These are phyloP conservation scores for Carabus problematicus DNA, from an alignment of 2,888 invertebrate species.

Conservation along the genomic window DNA sequence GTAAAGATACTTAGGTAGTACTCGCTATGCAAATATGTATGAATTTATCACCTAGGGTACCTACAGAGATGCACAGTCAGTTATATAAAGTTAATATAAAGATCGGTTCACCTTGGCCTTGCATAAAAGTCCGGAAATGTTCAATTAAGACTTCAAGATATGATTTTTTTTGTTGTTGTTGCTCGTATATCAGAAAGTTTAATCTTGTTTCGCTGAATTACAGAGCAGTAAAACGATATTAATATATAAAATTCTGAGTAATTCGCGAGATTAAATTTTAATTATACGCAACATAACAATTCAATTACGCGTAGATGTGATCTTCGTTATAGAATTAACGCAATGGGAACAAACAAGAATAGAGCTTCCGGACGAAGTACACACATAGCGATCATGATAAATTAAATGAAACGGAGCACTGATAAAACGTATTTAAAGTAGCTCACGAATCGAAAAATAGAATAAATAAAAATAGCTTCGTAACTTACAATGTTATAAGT, in stretches of 20 bases:
- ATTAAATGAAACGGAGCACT: slow-evolving; percentile 4
- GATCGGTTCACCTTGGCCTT: not conserved
- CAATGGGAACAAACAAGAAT: not conserved
- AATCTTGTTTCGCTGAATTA: slow-evolving; percentile 33
- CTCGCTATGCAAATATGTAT: slow-evolving; percentile 30
- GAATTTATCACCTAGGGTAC: slow-evolving; percentile 12
- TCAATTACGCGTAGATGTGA: slow-evolving; percentile 1
- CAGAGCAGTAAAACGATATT: slow-evolving; percentile 29
- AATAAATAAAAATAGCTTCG: not conserved
- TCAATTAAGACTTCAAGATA: slow-evolving; percentile 34
- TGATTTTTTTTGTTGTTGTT: slow-evolving; percentile 20
- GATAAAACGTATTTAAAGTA: too few species aligned
- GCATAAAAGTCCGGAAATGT: slow-evolving; percentile 32
- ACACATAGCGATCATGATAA: not conserved
- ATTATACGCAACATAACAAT: slow-evolving; percentile 15
- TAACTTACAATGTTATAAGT: not conserved
- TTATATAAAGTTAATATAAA: slow-evolving; percentile 11
- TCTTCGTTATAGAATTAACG: not conserved
- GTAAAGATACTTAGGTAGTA: slow-evolving; percentile 25
- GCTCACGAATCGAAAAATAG: not conserved
- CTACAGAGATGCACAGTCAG: slow-evolving; percentile 2
- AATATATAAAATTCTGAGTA: slow-evolving; percentile 23
- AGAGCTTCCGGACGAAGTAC: slow-evolving; percentile 7
- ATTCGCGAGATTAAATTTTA: slow-evolving; percentile 28
- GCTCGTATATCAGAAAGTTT: slow-evolving; percentile 22